Conservation (phyloP, 2,888 invertebrate species). For the Hirtodrosophila alboralis region DNA sequence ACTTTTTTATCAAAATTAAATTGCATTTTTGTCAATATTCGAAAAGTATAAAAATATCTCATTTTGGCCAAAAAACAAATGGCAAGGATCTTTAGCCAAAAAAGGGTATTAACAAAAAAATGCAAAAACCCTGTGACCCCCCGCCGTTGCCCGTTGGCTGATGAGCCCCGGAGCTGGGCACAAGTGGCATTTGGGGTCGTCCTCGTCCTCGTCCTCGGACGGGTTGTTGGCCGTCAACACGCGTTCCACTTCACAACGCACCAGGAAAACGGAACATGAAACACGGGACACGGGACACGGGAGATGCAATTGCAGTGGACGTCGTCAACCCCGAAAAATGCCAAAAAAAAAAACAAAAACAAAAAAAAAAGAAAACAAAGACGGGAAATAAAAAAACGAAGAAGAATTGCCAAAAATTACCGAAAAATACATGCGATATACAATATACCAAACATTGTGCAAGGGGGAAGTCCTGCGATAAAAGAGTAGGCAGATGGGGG, state of each 20-base stretch:
- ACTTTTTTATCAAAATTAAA: no score
- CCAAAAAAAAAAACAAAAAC: conserved; percentile 26
- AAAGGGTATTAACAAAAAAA: conserved; percentile 1
- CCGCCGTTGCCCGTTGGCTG: conserved; percentile 55
- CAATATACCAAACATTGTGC: conserved; percentile 28
- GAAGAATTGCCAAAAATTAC: conserved; percentile 72
- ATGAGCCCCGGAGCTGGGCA: conserved; percentile 47
- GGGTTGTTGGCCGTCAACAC: conserved; percentile 43
- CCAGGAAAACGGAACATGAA: no score
- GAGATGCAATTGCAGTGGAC: conserved; percentile 63
- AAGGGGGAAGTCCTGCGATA: conserved; percentile 27
- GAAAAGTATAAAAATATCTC: no score
- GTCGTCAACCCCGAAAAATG: conserved; percentile 67
- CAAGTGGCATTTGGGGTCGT: conserved; percentile 67
- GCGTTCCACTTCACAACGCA: conserved; percentile 80
- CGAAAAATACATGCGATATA: conserved; percentile 56
- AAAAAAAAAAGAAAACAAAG: conserved; percentile 35
- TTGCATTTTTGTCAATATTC: no score
- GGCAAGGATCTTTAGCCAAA: no score
- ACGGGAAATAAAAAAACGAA: conserved; percentile 37
- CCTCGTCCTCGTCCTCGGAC: conserved; percentile 6
- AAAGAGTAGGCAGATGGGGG: neutral
- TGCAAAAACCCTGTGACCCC: conserved; percentile 15
- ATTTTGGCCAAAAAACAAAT: no score
- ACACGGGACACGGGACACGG: conserved; percentile 27